Percentiles rank a stretch among this genome's conserved stretches.
phyloP scores from a whole-genome alignment of 1,140 invertebrate species.

The Trachymyrmex septentrionalis region DNA sequence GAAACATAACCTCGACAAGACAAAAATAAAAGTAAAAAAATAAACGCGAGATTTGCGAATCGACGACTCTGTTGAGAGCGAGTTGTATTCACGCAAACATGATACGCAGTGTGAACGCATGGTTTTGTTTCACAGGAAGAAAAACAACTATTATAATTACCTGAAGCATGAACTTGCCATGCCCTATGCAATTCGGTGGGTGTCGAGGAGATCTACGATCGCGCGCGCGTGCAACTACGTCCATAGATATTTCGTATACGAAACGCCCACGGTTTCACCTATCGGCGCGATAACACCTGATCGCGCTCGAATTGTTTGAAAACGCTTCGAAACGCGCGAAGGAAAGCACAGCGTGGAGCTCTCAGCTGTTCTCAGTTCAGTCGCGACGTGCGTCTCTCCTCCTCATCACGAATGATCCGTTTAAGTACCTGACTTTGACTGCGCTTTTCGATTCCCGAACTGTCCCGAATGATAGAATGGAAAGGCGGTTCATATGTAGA shows the following conservation, averaged over 20 bases:
- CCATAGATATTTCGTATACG: constrained; percentile 17
- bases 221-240: constrained; percentile 23
- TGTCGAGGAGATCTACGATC: constrained; percentile 61
- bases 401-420: neutral
- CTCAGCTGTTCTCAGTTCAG: neutral
- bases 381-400: neutral
- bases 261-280: constrained; percentile 29
- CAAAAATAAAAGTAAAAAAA: constrained; percentile 17
- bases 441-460: too few relatives aligned
- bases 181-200: constrained; percentile 75
- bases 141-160: constrained; percentile 61
- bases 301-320: neutral
- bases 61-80: neutral
- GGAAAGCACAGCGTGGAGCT: neutral
- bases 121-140: neutral
- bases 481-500: neutral
- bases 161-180: constrained; percentile 86
- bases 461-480: neutral
- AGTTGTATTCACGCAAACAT: neutral
- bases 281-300: neutral
- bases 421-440: neutral
- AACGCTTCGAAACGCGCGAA: neutral
- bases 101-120: neutral
- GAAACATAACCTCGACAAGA: constrained; percentile 64
- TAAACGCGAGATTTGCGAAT: constrained; percentile 2